Conservation (phyloP, 2,797 vertebrate species). For the Halcyon chelicuti region DNA sequence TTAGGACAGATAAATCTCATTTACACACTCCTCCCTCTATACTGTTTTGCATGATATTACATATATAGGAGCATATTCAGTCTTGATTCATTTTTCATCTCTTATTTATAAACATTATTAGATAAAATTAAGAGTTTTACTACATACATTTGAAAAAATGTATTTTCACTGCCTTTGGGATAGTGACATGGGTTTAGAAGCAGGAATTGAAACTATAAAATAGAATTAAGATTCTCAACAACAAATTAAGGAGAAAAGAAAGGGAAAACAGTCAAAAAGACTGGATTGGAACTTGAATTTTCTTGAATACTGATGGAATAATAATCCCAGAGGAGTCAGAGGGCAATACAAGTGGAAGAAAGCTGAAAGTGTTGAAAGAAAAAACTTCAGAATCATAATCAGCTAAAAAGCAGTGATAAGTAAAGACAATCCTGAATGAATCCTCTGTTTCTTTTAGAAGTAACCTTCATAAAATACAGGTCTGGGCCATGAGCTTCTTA, state of each 20-base stretch:
- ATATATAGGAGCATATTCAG: not conserved
- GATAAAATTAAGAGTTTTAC: not conserved
- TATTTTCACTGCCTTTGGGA: not conserved
- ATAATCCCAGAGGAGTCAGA: not conserved
- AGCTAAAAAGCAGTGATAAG: not conserved
- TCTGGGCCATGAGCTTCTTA: not conserved
- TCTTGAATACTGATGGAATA: not conserved
- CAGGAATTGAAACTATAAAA: not conserved
- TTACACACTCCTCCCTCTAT: not conserved
- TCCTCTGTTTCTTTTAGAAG: not conserved
- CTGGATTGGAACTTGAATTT: not conserved
- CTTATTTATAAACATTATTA: not conserved
- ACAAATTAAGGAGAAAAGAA: not conserved
- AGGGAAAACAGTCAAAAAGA: not conserved
- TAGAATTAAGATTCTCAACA: not conserved
- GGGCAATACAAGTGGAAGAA: not conserved
- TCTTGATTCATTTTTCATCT: not conserved
- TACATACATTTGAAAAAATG: not conserved
- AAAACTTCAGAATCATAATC: not conserved
- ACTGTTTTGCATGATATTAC: not conserved
- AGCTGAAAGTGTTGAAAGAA: not conserved
- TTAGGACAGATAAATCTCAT: not conserved
- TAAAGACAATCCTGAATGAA: not conserved
- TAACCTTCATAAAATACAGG: not conserved
- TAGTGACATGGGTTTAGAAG: not conserved